Percentiles rank a stretch among this genome's conserved stretches.
phyloP scores from a whole-genome alignment of 2,888 invertebrate species.

The Actias luna region DNA sequence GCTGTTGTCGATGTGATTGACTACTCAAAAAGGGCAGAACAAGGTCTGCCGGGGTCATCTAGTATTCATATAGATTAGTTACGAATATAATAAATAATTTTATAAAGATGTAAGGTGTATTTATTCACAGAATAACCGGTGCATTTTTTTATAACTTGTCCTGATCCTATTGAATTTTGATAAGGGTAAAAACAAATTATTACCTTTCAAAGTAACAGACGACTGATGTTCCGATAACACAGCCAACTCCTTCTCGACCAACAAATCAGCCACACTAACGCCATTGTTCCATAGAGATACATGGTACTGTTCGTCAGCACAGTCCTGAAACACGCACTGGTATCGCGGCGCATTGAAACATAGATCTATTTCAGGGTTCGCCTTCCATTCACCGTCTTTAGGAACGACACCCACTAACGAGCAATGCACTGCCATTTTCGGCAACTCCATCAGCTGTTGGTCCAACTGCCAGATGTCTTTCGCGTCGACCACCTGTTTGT shows the following conservation, averaged over 20 bases:
- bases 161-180: too few relatives aligned
- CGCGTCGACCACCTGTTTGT: constrained; percentile 83
- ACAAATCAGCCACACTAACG: constrained; percentile 67
- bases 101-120: too few relatives aligned
- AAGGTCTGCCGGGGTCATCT: too few relatives aligned
- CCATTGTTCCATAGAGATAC: constrained; percentile 75
- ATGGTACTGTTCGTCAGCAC: constrained; percentile 67
- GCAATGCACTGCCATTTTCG: constrained; percentile 87
- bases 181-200: constrained; percentile 10
- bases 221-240: constrained; percentile 57
- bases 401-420: constrained; percentile 83
- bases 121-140: too few relatives aligned
- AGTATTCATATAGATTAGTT: too few relatives aligned
- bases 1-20: too few relatives aligned
- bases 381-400: constrained; percentile 81
- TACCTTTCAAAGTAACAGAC: constrained; percentile 71
- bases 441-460: constrained; percentile 83
- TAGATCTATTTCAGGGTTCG: constrained; percentile 75
- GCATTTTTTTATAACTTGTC: too few relatives aligned
- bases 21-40: too few relatives aligned
- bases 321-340: constrained; percentile 80
- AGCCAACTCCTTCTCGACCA: constrained; percentile 78
- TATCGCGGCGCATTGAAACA: constrained; percentile 84
- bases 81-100: too few relatives aligned
- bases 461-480: constrained; percentile 87